Evolutionary conservation across 2,888 invertebrate genomes (phyloP), one percentile per base, ranked within the genome.

Genomic region (Synanthedon andrenaeformis): DNA sequence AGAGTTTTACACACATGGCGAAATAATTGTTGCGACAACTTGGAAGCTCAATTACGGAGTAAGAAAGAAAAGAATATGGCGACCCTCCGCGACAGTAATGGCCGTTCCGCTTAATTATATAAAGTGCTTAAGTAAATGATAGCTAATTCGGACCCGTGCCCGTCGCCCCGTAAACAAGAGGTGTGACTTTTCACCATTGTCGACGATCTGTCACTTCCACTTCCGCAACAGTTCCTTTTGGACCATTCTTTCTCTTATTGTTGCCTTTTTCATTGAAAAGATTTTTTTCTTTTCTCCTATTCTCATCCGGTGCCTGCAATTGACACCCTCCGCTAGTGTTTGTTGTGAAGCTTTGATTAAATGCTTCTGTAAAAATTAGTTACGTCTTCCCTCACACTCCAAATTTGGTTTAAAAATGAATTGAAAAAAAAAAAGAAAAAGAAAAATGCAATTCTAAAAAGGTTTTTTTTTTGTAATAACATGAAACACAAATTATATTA

Each of bases 81-180:
- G 74, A 72, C 80, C 82, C 82, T 74, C 67, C 58, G 66, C 67
- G 69, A 71, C 78, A 74, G 73, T 79, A 82, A 82, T 79, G 80
- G 78, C 70, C 71, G 72, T 72, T 74, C 73, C 66, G 74, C 79
- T 82, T 86, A 85, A 86, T 87, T 85, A 84, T 82, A 85, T 85
- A 80, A 84, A 86, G 82, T 80, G 76, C 84, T 85, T 82, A 83
- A 87, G 84, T 86, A 84, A 87, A 86, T 82, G 86, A 85, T 85
- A 83, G 82, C 83, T 84, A 85, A 86, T 86, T 79, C 76, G 58
- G 67, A 62, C 64, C 55, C 67, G 76, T 72, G 76, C 78, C 66
- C 78, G 72, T 57, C 63, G 74, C 65, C 65, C 79, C 80, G 84
- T 82, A 82, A 85, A 83, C 86, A 84, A 79, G 84, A 85, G 84